Conservation (phyloP, 2,113 vertebrate genomes). For the Bothrops jararaca region DNA sequence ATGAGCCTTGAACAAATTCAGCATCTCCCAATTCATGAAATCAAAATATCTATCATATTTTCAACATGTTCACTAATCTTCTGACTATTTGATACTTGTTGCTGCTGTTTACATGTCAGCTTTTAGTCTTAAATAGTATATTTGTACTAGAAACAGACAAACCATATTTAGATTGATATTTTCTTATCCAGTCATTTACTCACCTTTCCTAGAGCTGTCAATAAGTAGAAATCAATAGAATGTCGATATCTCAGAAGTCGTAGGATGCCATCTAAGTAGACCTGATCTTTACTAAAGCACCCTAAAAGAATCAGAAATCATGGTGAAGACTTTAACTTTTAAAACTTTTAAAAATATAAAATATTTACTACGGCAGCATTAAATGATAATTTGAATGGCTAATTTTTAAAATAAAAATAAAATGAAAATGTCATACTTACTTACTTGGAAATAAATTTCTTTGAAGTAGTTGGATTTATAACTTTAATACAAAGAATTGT, state of each 20-base stretch:
- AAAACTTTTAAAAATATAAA: neutral
- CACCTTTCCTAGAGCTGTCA: conserved; percentile 93
- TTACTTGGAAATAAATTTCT: neutral
- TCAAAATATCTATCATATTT: neutral
- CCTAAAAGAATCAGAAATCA: conserved; percentile 66
- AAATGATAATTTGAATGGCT: neutral
- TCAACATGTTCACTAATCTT: neutral
- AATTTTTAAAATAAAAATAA: neutral
- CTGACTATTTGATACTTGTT: neutral
- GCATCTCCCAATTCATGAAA: neutral
- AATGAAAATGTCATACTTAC: neutral
- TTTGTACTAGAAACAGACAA: neutral
- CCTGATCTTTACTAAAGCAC: conserved; percentile 96
- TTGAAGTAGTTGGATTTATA: neutral
- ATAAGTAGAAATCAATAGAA: conserved; percentile 86
- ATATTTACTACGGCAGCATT: neutral
- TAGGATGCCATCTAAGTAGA: conserved; percentile 90
- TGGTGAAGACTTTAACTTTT: neutral
- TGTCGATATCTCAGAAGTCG: conserved; percentile 85
- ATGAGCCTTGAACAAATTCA: neutral
- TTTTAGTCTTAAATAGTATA: neutral
- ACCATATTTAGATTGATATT: neutral
- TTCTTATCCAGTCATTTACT: conserved; percentile 16
- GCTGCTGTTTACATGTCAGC: neutral
- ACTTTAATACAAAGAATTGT: neutral